phyloP scores from a whole-genome alignment of 2,797 vertebrate species.

The Parambassis ranga region DNA sequence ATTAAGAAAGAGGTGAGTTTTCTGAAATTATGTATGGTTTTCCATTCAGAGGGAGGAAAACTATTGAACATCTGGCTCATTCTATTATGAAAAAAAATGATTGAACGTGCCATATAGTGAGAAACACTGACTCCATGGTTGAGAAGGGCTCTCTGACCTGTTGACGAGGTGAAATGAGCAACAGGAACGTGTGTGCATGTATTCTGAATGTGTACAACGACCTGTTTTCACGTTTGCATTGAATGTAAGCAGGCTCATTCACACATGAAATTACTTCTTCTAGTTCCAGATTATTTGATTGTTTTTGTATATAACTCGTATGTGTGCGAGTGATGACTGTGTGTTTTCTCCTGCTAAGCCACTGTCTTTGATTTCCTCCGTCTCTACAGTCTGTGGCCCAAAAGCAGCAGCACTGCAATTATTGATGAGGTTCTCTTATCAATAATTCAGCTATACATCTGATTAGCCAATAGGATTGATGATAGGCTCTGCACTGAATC shows the following conservation, averaged over 20 bases:
- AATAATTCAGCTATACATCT: constrained; percentile 80
- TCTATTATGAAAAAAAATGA: not conserved
- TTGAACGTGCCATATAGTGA: not conserved
- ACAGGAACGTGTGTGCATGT: not conserved
- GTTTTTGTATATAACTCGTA: not conserved
- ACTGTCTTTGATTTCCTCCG: constrained; percentile 26
- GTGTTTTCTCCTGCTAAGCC: constrained; percentile 35
- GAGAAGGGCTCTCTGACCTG: not conserved
- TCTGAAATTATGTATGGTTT: not conserved
- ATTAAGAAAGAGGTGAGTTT: not conserved
- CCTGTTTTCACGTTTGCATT: not conserved
- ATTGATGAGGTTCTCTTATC: constrained; percentile 75
- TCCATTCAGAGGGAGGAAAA: not conserved
- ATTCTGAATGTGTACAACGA: not conserved
- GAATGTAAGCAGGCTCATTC: not conserved
- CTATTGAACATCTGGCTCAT: not conserved
- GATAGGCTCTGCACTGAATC: constrained; percentile 55
- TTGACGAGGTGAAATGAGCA: not conserved
- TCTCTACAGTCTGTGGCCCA: constrained; percentile 46
- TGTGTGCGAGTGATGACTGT: constrained; percentile 11
- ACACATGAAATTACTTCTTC: not conserved
- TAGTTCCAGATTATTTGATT: not conserved
- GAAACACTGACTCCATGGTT: not conserved
- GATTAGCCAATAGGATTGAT: constrained; percentile 78
- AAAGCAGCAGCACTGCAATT: constrained; percentile 63